phyloP scores from a whole-genome alignment of 2,113 vertebrate species.

The Delphinus delphis region DNA sequence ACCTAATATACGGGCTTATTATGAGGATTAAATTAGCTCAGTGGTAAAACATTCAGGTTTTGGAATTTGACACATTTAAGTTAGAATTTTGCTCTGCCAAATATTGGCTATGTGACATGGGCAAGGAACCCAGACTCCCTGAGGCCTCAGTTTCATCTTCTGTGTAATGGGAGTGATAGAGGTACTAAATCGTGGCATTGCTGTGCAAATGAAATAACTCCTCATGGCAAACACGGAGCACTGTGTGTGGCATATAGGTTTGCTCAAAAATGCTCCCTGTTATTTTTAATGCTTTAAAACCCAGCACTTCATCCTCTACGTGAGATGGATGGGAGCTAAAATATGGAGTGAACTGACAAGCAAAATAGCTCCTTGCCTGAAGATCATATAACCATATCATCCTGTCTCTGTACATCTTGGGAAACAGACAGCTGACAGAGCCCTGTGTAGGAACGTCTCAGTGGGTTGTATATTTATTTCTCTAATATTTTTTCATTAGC shows the following conservation, averaged over 20 bases:
- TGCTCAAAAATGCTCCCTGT: background rate
- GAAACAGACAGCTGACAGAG: constrained; percentile 76
- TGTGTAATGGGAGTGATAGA: background rate
- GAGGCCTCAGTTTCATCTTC: background rate
- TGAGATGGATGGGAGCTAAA: constrained; percentile 32
- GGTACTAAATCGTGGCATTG: background rate
- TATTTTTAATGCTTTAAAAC: constrained; percentile 41
- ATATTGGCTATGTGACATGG: background rate
- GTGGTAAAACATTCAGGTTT: background rate
- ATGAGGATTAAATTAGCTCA: background rate
- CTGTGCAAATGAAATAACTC: background rate
- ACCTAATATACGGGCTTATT: background rate
- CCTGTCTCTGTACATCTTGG: constrained; percentile 55
- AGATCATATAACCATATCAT: background rate
- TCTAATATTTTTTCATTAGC: constrained; percentile 82
- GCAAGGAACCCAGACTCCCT: background rate
- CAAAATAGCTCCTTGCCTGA: constrained; percentile 13
- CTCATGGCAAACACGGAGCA: background rate
- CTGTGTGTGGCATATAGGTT: background rate
- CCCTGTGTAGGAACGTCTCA: constrained; percentile 49
- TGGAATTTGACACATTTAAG: background rate
- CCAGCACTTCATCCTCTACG: background rate
- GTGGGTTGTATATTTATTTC: constrained; percentile 77
- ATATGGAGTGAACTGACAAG: background rate
- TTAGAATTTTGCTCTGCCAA: background rate